Evolutionary conservation across 2,888 invertebrate species (phyloP).

Genomic region (Mythimna lalbum): DNA sequence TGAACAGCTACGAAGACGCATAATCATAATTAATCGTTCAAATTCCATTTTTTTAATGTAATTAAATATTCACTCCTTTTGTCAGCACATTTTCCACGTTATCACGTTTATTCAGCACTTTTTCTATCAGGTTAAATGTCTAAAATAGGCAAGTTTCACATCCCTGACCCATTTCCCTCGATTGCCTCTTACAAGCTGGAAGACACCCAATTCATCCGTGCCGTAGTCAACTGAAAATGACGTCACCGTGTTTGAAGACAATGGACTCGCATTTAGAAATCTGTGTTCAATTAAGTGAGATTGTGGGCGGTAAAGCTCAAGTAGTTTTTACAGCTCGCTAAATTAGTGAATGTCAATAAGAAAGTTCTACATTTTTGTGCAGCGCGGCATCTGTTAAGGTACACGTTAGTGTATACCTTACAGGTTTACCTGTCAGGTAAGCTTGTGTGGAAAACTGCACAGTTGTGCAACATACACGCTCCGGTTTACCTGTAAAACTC

Average conservation of each 20-base stretch:
- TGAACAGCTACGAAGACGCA: background rate
- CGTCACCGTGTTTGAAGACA: constrained; percentile 55
- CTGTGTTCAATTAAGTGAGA: constrained; percentile 44
- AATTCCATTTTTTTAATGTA: constrained; percentile 9
- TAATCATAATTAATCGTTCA: constrained; percentile 2
- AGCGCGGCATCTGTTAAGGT: background rate
- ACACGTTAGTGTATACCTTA: too few relatives aligned
- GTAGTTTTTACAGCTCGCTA: background rate
- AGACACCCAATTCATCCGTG: constrained; percentile 56
- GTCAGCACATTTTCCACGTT: background rate
- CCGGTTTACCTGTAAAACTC: too few relatives aligned
- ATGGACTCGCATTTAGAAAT: constrained; percentile 41
- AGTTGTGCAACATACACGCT: too few relatives aligned
- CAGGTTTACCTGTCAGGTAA: too few relatives aligned
- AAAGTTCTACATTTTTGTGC: background rate
- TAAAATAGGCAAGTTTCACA: constrained; percentile 26
- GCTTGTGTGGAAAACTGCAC: too few relatives aligned
- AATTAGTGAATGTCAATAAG: background rate
- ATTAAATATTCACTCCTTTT: constrained; percentile 8
- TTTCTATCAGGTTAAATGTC: background rate
- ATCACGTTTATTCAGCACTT: constrained; percentile 36
- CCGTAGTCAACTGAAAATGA: constrained; percentile 51
- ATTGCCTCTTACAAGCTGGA: constrained; percentile 53
- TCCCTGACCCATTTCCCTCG: constrained; percentile 51
- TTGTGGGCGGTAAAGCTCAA: constrained; percentile 12